A percentile compares a stretch with the other conserved stretches of the same genome.
Conservation (phyloP, 2,888 invertebrate genomes). For the Saturnia japonica region DNA sequence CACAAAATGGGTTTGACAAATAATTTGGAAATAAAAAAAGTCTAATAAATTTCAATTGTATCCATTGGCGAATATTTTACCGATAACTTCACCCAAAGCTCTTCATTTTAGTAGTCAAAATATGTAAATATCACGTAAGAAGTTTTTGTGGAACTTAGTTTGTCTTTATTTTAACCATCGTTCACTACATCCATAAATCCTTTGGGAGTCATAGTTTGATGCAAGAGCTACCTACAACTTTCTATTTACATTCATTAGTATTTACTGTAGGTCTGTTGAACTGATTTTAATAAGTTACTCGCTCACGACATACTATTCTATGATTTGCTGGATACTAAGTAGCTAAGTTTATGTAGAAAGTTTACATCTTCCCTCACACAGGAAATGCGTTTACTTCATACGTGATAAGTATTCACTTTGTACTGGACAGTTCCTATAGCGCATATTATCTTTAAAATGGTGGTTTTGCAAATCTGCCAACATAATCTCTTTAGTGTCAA, state of each 20-base stretch:
- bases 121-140: no score
- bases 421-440: constrained; percentile 18
- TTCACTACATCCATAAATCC: background rate
- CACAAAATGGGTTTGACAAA: no score
- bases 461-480: constrained; percentile 33
- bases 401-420: constrained; percentile 17
- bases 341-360: constrained; percentile 17
- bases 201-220: background rate
- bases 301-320: constrained; percentile 6
- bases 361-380: background rate
- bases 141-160: no score
- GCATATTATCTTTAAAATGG: constrained; percentile 39
- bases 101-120: no score
- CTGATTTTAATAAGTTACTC: constrained; percentile 14
- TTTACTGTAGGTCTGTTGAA: constrained; percentile 12
- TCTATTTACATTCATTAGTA: constrained; percentile 13
- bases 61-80: no score
- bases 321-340: constrained; percentile 11
- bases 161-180: background rate
- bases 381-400: background rate
- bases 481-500: constrained; percentile 43
- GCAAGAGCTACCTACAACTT: constrained; percentile 5
- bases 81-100: no score
- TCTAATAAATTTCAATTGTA: no score
- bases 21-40: no score